phyloP scores from a whole-genome alignment of 2,888 invertebrate genomes.

The Agonopterix alstromeriana region DNA sequence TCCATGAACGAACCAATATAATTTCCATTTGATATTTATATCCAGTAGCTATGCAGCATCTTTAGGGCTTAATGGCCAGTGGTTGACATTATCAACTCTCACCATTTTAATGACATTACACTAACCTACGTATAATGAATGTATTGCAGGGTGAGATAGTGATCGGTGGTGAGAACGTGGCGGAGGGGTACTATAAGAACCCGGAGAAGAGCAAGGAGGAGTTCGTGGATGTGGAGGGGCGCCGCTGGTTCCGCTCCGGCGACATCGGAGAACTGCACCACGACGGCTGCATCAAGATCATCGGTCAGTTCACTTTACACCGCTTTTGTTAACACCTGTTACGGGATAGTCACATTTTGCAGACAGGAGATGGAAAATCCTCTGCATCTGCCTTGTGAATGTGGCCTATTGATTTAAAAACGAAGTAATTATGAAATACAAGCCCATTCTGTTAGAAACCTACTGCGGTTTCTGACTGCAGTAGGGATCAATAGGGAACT shows the following conservation, averaged over 20 bases:
- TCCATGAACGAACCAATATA: no score
- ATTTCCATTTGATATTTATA: no score
- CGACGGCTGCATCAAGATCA: constrained; percentile 97
- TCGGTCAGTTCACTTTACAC: constrained; percentile 79
- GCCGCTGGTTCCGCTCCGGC: constrained; percentile 96
- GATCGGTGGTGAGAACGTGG: constrained; percentile 92
- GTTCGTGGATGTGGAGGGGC: constrained; percentile 88
- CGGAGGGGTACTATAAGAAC: constrained; percentile 95
- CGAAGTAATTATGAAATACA: not conserved
- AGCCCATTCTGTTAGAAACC: no score
- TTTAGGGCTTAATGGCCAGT: no score
- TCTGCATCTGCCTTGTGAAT: no score
- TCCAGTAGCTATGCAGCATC: no score
- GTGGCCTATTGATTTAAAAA: not conserved
- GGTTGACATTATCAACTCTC: no score
- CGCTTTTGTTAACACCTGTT: not conserved
- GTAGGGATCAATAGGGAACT: no score
- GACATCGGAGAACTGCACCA: constrained; percentile 96
- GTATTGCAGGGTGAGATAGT: constrained; percentile 83
- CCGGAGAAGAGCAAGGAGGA: constrained; percentile 92
- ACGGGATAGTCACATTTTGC: not conserved
- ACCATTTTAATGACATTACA: no score
- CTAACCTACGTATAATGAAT: no score
- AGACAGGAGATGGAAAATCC: no score
- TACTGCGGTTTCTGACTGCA: no score